Evolutionary conservation across 2,797 vertebrate species (phyloP).

Genomic region (Halcyon smyrnensis): DNA sequence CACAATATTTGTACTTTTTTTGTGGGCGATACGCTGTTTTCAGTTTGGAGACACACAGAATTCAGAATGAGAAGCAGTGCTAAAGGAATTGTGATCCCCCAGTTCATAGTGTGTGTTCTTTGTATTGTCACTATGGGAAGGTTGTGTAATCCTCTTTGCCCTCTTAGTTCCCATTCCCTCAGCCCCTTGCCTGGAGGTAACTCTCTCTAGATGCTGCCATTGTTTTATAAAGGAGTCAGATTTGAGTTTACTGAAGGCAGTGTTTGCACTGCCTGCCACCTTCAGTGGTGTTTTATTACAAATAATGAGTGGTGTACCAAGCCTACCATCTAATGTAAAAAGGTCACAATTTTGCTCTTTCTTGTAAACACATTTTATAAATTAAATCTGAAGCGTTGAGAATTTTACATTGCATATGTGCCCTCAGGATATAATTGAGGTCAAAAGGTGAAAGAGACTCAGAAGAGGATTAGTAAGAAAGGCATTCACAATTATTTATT

Average conservation of each 20-base stretch:
- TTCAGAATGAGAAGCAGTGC: neutral
- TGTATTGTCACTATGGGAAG: neutral
- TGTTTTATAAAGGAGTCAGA: neutral
- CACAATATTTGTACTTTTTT: neutral
- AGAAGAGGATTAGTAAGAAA: neutral
- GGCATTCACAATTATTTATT: neutral
- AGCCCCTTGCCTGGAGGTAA: neutral
- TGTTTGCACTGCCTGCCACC: neutral
- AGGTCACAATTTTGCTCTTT: neutral
- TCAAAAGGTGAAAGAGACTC: neutral
- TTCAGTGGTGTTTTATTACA: neutral
- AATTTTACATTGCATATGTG: neutral
- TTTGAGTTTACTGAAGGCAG: neutral
- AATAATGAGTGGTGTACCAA: neutral
- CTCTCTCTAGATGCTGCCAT: neutral
- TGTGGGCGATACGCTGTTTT: neutral
- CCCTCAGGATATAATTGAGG: neutral
- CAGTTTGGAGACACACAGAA: neutral
- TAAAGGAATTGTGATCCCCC: neutral
- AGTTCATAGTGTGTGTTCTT: neutral
- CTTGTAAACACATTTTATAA: neutral
- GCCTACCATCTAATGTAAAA: neutral
- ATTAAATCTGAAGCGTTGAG: neutral
- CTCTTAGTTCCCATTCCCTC: neutral
- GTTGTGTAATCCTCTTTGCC: neutral